These are phyloP conservation scores for Petrolisthes cinctipes DNA, from an alignment of 2,888 invertebrate species.

Conservation along the genomic window DNA sequence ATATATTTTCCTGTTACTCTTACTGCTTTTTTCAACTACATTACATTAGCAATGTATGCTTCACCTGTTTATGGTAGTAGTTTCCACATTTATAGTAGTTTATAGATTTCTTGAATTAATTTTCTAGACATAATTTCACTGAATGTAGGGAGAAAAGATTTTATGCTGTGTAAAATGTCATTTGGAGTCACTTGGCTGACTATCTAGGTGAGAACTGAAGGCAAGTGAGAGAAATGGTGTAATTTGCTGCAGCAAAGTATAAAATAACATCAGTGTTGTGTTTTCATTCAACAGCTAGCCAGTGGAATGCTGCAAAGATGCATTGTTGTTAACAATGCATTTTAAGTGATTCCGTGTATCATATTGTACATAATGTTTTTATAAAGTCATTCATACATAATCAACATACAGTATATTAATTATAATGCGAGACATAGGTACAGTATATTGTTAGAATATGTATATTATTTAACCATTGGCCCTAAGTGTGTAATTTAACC, in stretches of 20 bases:
- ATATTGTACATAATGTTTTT: constrained; percentile 57
- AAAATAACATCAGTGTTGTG: not conserved
- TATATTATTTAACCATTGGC: constrained; percentile 15
- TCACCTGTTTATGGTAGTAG: too few species aligned
- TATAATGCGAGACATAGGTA: constrained; percentile 4
- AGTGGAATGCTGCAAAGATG: too few species aligned
- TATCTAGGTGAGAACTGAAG: too few species aligned
- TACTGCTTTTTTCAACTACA: not conserved
- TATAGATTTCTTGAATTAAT: too few species aligned
- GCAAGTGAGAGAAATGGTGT: not conserved
- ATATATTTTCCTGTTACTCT: not conserved
- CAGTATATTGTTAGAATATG: constrained; percentile 2
- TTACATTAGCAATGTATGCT: too few species aligned
- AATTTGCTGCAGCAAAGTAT: not conserved
- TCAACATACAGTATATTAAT: constrained; percentile 27
- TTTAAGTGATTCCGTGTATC: constrained; percentile 44
- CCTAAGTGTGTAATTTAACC: too few species aligned
- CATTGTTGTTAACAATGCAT: constrained; percentile 4
- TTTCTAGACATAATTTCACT: too few species aligned
- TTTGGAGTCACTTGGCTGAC: not conserved
- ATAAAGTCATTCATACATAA: constrained; percentile 44
- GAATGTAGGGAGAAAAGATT: not conserved
- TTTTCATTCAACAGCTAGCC: too few species aligned
- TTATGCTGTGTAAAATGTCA: not conserved
- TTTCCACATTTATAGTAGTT: too few species aligned